Conservation (phyloP, 2,888 invertebrate species). For the Chrysomela aeneicollis region DNA sequence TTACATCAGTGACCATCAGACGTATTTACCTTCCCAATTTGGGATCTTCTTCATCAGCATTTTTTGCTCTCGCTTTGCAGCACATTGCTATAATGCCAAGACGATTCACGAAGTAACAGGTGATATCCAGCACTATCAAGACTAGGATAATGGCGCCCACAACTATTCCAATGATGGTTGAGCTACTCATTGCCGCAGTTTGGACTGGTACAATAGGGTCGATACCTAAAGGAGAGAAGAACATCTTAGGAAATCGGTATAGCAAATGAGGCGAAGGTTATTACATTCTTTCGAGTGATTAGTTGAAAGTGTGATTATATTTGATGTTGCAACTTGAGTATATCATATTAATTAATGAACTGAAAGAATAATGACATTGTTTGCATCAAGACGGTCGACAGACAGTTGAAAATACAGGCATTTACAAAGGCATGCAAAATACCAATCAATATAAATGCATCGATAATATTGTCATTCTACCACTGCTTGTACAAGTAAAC, state of each 20-base stretch:
- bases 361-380: no score
- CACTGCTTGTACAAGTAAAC: no score
- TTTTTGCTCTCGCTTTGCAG: constrained; percentile 71
- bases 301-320: constrained; percentile 18
- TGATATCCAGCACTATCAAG: constrained; percentile 83
- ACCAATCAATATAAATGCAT: not conserved
- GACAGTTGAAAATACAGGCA: not conserved
- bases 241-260: not conserved
- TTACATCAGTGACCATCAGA: no score
- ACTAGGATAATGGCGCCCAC: constrained; percentile 82
- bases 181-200: constrained; percentile 70
- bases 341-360: no score
- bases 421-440: not conserved
- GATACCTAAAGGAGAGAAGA: constrained; percentile 44
- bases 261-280: not conserved
- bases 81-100: constrained; percentile 75
- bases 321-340: constrained; percentile 25
- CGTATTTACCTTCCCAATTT: constrained; percentile 83
- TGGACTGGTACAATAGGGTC: constrained; percentile 55
- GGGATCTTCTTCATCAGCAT: constrained; percentile 80
- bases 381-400: no score
- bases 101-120: constrained; percentile 74
- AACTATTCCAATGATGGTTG: constrained; percentile 85
- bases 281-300: constrained; percentile 4
- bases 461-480: not conserved